Evolutionary conservation across 1,140 invertebrate species (phyloP), one percentile per base, ranked within the genome.

Genomic region (Bradysia coprophila): DNA sequence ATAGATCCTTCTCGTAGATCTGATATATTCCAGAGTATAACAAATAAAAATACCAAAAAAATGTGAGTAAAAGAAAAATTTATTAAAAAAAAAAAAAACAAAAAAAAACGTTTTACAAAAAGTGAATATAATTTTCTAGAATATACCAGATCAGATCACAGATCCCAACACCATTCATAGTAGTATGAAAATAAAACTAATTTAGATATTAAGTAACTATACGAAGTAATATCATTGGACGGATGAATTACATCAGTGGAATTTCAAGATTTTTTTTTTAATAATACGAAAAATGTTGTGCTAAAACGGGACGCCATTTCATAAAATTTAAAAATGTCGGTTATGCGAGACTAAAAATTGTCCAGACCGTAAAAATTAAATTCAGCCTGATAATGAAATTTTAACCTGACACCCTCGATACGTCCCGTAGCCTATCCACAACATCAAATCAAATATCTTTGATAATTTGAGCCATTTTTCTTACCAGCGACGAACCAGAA

Each of bases 401-500:
- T n/a, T n/a, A n/a, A n/a, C n/a, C n/a, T n/a, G n/a, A n/a, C n/a
- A n/a, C n/a, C n/a, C n/a, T n/a, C n/a, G n/a, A n/a, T n/a, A n/a
- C n/a, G n/a, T n/a, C n/a, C n/a, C n/a, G n/a, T n/a, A n/a, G n/a
- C n/a, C n/a, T n/a, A n/a, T n/a, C n/a, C n/a, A n/a, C n/a, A n/a
- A n/a, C n/a, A n/a, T n/a, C n/a, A n/a, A n/a, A n/a, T n/a, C 18
- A 10, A 47, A 61, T 59, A 50, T 61, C 58, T 46, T 55, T 60
- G 56, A 61, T 61, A 44, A 61, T 50, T 41, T 61, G 57, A 44
- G 57, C 58, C 58, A 61, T 61, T 51, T 58, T 55, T 47, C 60
- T 60, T 61, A 61, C 59, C 49, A 69, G 54, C 39, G 68, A 71
- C 44, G 60, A 61, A 50, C 57, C 64, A 8, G 67, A 68, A 38